Evolutionary conservation across 1,140 invertebrate genomes (phyloP), one percentile per base, ranked within the genome.

Genomic region (Tenebrio molitor): DNA sequence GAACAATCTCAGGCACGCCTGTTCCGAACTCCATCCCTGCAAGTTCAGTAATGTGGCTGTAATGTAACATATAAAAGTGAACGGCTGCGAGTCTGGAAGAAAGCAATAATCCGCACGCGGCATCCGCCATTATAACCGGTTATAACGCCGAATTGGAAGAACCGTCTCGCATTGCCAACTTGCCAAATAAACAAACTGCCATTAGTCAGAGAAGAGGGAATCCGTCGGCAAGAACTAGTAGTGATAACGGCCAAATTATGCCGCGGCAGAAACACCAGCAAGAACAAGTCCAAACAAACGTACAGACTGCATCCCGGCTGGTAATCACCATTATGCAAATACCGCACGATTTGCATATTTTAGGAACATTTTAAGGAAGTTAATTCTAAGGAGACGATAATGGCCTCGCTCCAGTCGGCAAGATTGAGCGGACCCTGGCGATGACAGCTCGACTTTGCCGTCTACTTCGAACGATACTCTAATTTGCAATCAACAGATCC

Each of bases 291-390:
- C 71, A 66, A 74, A 75, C 74, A 75, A 65, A 73, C 68, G 69
- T 75, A 70, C 63, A 63, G 67, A 75, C 71, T 75, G 74, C 71
- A 75, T 75, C 41, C 21, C 67, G 17, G 46, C n/a, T 67, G 66
- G 70, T 72, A 71, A 76, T 77, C 74, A 76, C 71, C 76, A 77
- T 79, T 79, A 79, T 79, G 77, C 74, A 77, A 77, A 79, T 77
- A 69, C 42, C 50, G 69, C 21, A 42, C 64, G 69, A 79, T 79
- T 79, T 77, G 77, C 77, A 79, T 79, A 79, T 76, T 79, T 79
- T 64, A 75, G 74, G 71, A 76, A 66, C 76, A 70, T 74, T 77
- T 77, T 75, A 74, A 78, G 62, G 74, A 77, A 73, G 70, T 73
- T 77, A 75, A 75, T 75, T 77, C 67, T 71, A 74, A 69, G 64